A percentile compares a stretch with the other conserved stretches of the same genome.
These are phyloP conservation scores for Ptychochromis oligacanthus DNA, from an alignment of 2,113 vertebrate species.

Conservation along the genomic window DNA sequence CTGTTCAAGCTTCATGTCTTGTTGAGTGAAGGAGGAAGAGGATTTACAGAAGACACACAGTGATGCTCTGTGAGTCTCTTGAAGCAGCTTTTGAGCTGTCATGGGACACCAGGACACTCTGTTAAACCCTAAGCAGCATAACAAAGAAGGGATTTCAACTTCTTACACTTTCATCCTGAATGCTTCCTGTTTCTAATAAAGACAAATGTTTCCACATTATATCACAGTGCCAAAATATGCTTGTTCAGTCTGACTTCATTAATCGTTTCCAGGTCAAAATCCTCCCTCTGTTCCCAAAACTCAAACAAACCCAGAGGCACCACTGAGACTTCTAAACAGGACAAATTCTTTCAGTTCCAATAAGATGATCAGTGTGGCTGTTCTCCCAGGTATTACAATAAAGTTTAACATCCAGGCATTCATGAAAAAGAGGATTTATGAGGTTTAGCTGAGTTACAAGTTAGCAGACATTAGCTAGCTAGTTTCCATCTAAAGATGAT, in stretches of 20 bases:
- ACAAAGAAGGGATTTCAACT: not conserved
- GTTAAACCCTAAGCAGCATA: not conserved
- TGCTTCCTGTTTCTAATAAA: not conserved
- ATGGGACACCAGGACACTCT: not conserved
- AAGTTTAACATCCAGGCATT: not conserved
- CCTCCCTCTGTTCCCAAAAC: too few species aligned
- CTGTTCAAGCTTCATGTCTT: not conserved
- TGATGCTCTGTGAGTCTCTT: not conserved
- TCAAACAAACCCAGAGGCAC: too few species aligned
- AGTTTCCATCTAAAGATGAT: too few species aligned
- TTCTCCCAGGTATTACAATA: too few species aligned
- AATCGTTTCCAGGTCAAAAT: not conserved
- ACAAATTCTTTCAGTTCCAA: too few species aligned
- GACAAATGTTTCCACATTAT: not conserved
- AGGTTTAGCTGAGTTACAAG: not conserved
- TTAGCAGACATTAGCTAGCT: too few species aligned
- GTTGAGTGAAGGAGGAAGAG: not conserved
- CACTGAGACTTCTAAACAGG: too few species aligned
- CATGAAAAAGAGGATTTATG: not conserved
- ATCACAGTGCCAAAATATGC: not conserved
- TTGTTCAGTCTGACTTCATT: not conserved
- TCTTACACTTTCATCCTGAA: not conserved
- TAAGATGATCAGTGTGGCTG: too few species aligned
- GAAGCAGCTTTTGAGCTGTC: too few species aligned
- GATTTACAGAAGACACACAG: not conserved